These are phyloP conservation scores for Apogon hyalosoma DNA, from an alignment of 2,797 vertebrate genomes.

Conservation along the genomic window DNA sequence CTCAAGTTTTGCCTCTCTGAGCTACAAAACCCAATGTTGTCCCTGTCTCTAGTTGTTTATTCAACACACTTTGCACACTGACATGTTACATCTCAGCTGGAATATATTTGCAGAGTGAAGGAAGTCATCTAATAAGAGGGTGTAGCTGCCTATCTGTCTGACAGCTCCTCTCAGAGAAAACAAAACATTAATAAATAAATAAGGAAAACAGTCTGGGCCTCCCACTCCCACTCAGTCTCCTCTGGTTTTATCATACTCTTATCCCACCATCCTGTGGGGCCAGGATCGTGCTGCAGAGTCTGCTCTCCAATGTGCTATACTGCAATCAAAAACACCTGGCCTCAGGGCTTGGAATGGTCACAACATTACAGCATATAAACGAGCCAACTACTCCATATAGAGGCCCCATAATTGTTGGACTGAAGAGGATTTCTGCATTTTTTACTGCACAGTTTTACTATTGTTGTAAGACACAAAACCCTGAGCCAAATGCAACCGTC, in stretches of 20 bases:
- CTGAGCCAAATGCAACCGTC: conserved; percentile 60
- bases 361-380: conserved; percentile 84
- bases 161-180: conserved; percentile 70
- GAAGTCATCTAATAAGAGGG: conserved; percentile 74
- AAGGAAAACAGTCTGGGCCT: conserved; percentile 70
- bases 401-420: conserved; percentile 84
- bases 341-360: conserved; percentile 77
- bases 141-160: conserved; percentile 67
- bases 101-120: conserved; percentile 65
- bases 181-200: conserved; percentile 81
- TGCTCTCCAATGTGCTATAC: conserved; percentile 67
- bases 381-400: conserved; percentile 78
- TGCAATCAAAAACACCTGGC: conserved; percentile 85
- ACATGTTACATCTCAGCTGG: conserved; percentile 65
- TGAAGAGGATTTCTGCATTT: conserved; percentile 74
- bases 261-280: conserved; percentile 69
- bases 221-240: conserved; percentile 68
- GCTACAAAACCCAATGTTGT: conserved; percentile 37
- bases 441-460: conserved; percentile 71
- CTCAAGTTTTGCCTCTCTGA: conserved; percentile 15
- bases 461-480: conserved; percentile 72
- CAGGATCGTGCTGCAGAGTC: conserved; percentile 64
- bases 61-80: conserved; percentile 57
- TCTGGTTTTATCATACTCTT: conserved; percentile 61
- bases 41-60: conserved; percentile 54